Percentiles rank a stretch among this genome's conserved stretches.
These are phyloP conservation scores for Muscidifurax raptorellus DNA, from an alignment of 1,140 invertebrate genomes.

Conservation along the genomic window DNA sequence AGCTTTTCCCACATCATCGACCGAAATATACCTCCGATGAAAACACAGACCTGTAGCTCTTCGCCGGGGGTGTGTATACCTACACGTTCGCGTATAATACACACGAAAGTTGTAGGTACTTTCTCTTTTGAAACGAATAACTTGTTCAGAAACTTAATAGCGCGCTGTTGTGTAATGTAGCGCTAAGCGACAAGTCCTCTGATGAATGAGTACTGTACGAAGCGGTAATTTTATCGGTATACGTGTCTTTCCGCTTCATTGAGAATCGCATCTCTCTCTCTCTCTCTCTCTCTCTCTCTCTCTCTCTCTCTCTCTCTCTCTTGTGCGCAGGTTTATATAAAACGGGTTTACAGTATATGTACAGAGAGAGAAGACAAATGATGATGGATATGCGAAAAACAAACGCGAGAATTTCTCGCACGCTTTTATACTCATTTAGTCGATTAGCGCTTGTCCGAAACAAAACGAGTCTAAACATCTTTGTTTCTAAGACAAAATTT, in stretches of 20 bases:
- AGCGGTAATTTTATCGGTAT: background rate
- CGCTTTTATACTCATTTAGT: background rate
- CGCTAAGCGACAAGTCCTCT: background rate
- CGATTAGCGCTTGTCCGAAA: background rate
- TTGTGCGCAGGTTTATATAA: background rate
- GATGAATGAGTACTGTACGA: background rate
- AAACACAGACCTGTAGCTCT: background rate
- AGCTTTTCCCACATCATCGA: too few species aligned
- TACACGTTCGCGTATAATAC: background rate
- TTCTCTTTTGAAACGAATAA: background rate
- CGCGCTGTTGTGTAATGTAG: background rate
- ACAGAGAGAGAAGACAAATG: background rate
- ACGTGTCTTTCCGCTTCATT: background rate
- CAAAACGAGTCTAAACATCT: too few species aligned
- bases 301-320: too few species aligned
- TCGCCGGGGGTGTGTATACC: background rate
- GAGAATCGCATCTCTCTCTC: background rate
- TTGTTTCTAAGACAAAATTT: too few species aligned
- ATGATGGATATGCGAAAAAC: too few species aligned
- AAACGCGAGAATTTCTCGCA: too few species aligned
- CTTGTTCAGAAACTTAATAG: conserved; percentile 1
- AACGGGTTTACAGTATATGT: background rate
- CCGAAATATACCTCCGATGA: background rate
- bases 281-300: too few species aligned
- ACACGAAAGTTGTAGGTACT: background rate